Conservation (phyloP, 2,888 invertebrate species). For the Tenthredo notha region DNA sequence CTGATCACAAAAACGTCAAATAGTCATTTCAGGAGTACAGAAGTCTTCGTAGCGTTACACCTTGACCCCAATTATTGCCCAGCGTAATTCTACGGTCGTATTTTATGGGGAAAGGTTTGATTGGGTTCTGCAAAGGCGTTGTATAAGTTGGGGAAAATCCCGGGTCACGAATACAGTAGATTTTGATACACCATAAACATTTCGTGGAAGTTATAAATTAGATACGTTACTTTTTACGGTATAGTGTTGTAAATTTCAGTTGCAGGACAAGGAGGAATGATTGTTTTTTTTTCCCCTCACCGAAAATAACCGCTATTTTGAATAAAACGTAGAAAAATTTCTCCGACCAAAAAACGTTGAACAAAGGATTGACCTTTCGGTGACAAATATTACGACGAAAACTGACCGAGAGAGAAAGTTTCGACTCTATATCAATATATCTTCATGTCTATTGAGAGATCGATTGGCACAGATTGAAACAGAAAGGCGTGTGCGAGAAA, state of each 20-base stretch:
- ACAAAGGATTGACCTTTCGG: too few species aligned
- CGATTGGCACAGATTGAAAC: too few species aligned
- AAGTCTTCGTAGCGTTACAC: conserved; percentile 13
- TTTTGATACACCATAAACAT: neutral
- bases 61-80: conserved; percentile 38
- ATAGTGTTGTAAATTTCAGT: neutral
- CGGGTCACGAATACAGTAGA: neutral
- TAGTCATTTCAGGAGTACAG: neutral
- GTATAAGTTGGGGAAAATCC: neutral
- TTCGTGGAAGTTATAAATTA: neutral
- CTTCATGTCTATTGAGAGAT: too few species aligned
- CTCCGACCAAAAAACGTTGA: too few species aligned
- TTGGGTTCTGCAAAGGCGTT: conserved; percentile 1
- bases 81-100: neutral
- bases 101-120: conserved; percentile 43
- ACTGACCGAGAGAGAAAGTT: too few species aligned
- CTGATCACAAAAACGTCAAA: neutral
- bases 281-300: neutral
- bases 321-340: too few species aligned
- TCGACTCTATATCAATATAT: too few species aligned
- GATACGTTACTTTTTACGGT: neutral
- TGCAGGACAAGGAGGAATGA: neutral
- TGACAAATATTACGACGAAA: too few species aligned
- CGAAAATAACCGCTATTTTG: neutral
- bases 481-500: too few species aligned